Base-by-base conservation (phyloP, 2,888 invertebrate genomes). In the Diogma glabrata region DNA sequence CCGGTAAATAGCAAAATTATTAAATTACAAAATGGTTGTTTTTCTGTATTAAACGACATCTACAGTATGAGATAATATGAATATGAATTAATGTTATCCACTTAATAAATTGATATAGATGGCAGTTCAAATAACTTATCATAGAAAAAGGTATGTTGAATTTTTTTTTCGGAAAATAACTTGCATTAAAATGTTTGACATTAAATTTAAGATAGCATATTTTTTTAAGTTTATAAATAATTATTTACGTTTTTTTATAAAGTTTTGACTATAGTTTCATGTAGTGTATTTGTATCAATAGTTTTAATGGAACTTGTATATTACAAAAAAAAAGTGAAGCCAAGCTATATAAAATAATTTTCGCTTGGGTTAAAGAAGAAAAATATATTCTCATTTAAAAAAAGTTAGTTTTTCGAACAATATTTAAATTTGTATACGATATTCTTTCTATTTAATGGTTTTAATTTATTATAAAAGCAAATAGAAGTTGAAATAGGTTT, bases 31-130 rank as follows among this genome's bases (percentile, higher is more conserved):
- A 43, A 43, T 43, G 43, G 28, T 28, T 28, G 10, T 28, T 28
- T 28, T 28, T 28, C 22, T 22, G 43, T 43, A 43, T 23, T 43
- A 43, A 43, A 43, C 10, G 10, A 12, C n/a, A 28, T 12, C n/a
- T 43, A 43, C n/a, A n/a, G n/a, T n/a, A 23, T 43, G 23, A 20
- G 43, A 43, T 19, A 22, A 43, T 43, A 22, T 22, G 3, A 20
- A 40, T n/a, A 43, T 23, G 43, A 43, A 20, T 22, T 43, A 20
- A 22, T 43, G 43, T 22, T 23, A 43, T 43, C 23, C 20, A 22
- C 20, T 43, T 43, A 43, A 22, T 22, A 43, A 43, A 43, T 20
- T 43, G 43, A 43, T 43, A 43, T 43, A 43, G 43, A 43, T 43
- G 43, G 43, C 43, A 23, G 12, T 22, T 22, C 14, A 14, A 38